Base-by-base conservation (phyloP, 2,113 vertebrate species). In the Clarias macrocephalus region DNA sequence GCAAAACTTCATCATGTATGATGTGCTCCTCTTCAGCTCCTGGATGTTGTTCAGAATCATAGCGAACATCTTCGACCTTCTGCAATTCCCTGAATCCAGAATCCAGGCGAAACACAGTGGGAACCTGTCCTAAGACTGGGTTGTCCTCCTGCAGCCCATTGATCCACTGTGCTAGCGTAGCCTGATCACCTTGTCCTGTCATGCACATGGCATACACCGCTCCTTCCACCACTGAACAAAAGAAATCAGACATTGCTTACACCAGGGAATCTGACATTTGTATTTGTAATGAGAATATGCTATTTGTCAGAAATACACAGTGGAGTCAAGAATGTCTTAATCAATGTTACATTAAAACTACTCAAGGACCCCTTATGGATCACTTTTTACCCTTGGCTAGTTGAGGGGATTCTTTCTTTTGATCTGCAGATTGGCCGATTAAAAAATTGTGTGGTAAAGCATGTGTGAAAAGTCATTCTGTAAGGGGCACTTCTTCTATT, bases 141-240 rank as follows among this genome's bases (percentile, higher is more conserved):
- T 97, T 98, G 82, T 91, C 93, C 88, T 95, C 91, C 91, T 98
- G 97, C 63, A 99, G 95, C 52, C 96, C 95, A 0, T 95, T 93
- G 88, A 99, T 96, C 97, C 97, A 99, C 88, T 94, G 95, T 84
- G 94, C 95, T 75, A 99, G 93, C 1, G 95, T 96, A 10, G 87
- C 93, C 90, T 96, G 95, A 87, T 97, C 95, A 8, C 95, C 95
- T 0, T 91, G 94, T 12, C 94, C 92, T 0, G 92, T 93, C 95
- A 98, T 96, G 85, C 97, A 98, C 91, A 99, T 96, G 75, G 96
- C 97, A 3, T 95, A 98, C 66, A 99, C 85, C 0, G 95, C 93
- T 16, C 96, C 97, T 90, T 99, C 97, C 42, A 96, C 96, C 93
- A 97, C 97, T 99, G 91, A 12, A 81, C 21, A 37, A 85, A 86